phyloP scores from a whole-genome alignment of 2,113 vertebrate genomes.

The Scomber colias region DNA sequence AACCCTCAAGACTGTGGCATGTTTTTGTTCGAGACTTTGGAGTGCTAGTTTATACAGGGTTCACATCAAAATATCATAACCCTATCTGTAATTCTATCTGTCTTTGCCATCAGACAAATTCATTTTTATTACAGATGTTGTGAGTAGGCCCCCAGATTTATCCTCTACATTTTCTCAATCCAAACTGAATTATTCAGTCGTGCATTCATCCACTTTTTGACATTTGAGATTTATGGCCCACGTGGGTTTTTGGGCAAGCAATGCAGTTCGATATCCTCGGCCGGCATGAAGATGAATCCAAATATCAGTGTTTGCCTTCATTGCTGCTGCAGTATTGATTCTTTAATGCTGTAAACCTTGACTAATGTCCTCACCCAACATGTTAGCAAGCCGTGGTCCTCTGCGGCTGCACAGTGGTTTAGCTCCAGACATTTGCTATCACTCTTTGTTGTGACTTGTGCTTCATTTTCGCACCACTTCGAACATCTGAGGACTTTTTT shows the following conservation, averaged over 20 bases:
- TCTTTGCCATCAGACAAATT: constrained; percentile 45
- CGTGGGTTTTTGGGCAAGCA: constrained; percentile 57
- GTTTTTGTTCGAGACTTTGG: constrained; percentile 47
- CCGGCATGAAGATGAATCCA: constrained; percentile 77
- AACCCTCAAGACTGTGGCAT: constrained; percentile 37
- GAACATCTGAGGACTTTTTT: constrained; percentile 66
- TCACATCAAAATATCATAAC: constrained; percentile 47
- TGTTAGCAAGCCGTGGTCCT: constrained; percentile 61
- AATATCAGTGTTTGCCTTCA: constrained; percentile 75
- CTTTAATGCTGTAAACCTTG: constrained; percentile 77
- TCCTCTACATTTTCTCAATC: constrained; percentile 50
- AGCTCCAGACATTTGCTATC: constrained; percentile 63
- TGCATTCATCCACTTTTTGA: constrained; percentile 70
- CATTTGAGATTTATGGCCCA: constrained; percentile 74
- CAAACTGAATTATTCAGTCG: constrained; percentile 75
- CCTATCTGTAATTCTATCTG: constrained; percentile 42
- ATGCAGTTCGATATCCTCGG: constrained; percentile 72
- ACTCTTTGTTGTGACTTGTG: constrained; percentile 53
- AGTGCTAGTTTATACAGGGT: constrained; percentile 27
- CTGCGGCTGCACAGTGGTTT: constrained; percentile 51
- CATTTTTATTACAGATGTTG: constrained; percentile 42
- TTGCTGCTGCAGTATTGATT: constrained; percentile 76
- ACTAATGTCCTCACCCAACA: constrained; percentile 78
- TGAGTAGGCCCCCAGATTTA: constrained; percentile 19
- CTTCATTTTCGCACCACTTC: constrained; percentile 62